Percentiles rank a stretch among this genome's conserved stretches.
phyloP scores from a whole-genome alignment of 2,888 invertebrate genomes.

The Abscondita cerata region DNA sequence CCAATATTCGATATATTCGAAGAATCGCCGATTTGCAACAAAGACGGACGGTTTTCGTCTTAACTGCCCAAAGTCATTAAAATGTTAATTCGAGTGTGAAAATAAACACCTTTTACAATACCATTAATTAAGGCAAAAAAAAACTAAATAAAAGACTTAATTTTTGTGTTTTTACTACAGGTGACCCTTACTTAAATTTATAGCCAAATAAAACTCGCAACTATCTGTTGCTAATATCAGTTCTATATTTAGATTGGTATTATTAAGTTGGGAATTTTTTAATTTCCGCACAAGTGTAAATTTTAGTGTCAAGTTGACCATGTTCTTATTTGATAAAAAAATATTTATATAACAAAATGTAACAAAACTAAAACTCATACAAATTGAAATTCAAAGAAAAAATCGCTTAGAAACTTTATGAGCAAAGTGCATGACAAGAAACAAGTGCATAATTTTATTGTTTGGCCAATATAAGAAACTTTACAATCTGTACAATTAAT shows the following conservation, averaged over 20 bases:
- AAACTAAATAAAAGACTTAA: constrained; percentile 24
- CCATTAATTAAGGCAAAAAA: constrained; percentile 20
- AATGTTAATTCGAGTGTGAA: constrained; percentile 21
- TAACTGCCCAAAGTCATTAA: no score
- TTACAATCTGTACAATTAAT: no score
- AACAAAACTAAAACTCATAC: no score
- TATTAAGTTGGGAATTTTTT: constrained; percentile 3
- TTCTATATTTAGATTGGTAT: constrained; percentile 7
- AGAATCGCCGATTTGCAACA: constrained; percentile 1
- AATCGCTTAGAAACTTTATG: no score
- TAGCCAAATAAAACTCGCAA: constrained; percentile 1
- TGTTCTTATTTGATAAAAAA: no score
- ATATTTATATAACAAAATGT: no score
- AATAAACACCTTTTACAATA: constrained; percentile 25
- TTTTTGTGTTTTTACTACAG: background rate
- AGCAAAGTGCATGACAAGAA: no score
- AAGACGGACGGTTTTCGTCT: constrained; percentile 10
- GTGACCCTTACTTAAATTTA: constrained; percentile 3
- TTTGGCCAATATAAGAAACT: no score
- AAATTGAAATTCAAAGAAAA: no score
- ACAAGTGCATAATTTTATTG: no score
- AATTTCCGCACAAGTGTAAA: constrained; percentile 1
- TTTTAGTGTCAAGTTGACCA: no score
- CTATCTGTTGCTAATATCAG: constrained; percentile 1
- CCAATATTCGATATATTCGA: no score